Base-by-base conservation (phyloP, 2,888 invertebrate genomes). In the Tetranychus truncatus region DNA sequence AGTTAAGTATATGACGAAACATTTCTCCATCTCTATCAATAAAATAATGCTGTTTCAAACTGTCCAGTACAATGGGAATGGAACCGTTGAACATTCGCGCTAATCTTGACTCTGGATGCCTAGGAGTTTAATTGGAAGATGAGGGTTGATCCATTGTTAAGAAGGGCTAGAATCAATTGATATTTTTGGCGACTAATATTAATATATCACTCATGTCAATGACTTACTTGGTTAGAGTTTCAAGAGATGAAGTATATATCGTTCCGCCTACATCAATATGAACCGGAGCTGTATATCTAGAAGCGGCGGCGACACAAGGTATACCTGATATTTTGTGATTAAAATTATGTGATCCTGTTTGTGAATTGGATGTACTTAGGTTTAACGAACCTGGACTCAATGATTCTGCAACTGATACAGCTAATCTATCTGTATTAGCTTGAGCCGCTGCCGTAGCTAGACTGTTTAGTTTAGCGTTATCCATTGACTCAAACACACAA, bases 201-300 rank as follows among this genome's bases (percentile, higher is more conserved):
- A 34, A 34, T 3, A 34, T 34, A 34, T 34, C 34, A 34, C 34
- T 5, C 34, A 0, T 34, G 4, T 4, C 34, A 34, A 34, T 5
- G 34, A 86, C 89, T 88, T 85, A 93, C 92, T 89, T 89, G 78
- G 95, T 95, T 67, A 96, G 87, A 7, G 95, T 96, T 84, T 95
- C 94, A 82, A 96, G 85, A 0, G 95, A 94, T 6, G 95, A 95
- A 0, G 95, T 96, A 84, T 95, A 96, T 80, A 95, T 95, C 75
- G 92, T 92, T 65, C 95, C 95, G 7, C 96, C 95, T 74, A 96
- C 95, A 83, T 96, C 95, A 79, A 96, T 95, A 84, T 96, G 95
- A 0, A 96, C 95, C 0, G 96, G 95, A 2, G 95, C 95, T 75
- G 93, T 94, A 83, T 91, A 92, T 77, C 91, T 88, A 65, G 92